Percentiles rank a stretch among this genome's conserved stretches.
Evolutionary conservation across 2,888 invertebrate species (phyloP).

Genomic region (Drosophila kanekoi): DNA sequence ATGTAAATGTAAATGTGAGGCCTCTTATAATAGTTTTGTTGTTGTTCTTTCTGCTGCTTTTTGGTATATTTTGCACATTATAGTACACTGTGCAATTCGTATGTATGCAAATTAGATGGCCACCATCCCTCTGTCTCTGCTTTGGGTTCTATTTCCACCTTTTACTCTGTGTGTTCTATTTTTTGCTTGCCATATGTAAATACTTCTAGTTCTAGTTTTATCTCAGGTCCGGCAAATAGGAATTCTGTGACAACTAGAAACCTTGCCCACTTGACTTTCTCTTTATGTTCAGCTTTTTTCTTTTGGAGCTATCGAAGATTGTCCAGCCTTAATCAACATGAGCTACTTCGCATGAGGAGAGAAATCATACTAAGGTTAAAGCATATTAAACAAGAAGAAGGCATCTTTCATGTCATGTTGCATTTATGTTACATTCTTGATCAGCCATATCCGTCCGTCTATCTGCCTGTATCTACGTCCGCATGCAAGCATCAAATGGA

Average conservation of each 20-base stretch:
- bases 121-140: constrained; percentile 4
- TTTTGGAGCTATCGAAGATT: too few species aligned
- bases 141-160: constrained; percentile 5
- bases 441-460: too few species aligned
- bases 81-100: constrained; percentile 15
- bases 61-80: constrained; percentile 8
- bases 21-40: constrained; percentile 43
- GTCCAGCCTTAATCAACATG: not conserved
- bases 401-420: too few species aligned
- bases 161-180: constrained; percentile 1
- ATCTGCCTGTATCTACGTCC: too few species aligned
- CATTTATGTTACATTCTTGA: too few species aligned
- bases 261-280: not conserved
- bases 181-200: constrained; percentile 59
- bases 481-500: too few species aligned
- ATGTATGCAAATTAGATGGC: constrained; percentile 41
- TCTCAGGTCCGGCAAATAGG: constrained; percentile 32
- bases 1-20: constrained; percentile 48
- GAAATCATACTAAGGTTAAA: too few species aligned
- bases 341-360: too few species aligned
- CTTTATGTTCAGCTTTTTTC: not conserved
- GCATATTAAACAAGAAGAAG: too few species aligned
- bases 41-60: constrained; percentile 12
- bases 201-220: constrained; percentile 39
- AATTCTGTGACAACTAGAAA: not conserved